Evolutionary conservation across 2,113 vertebrate species (phyloP), one percentile per base, ranked within the genome.

Genomic region (Eleginops maclovinus): DNA sequence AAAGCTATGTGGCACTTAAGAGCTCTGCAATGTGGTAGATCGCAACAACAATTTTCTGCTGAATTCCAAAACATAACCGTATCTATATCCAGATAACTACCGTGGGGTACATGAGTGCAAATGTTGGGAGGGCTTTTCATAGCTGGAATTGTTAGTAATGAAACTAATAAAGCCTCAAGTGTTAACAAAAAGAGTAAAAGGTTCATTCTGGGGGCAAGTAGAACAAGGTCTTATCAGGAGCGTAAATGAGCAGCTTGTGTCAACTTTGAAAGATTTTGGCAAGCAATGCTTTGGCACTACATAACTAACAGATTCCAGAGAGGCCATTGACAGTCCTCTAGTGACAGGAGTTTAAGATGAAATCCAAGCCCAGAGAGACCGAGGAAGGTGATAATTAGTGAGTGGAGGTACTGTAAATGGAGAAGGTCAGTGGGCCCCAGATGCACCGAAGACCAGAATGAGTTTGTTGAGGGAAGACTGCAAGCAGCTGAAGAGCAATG

Each of bases 1-100:
- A 71, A 77, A 77, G 63, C 65, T 68, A 21, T 69, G 68, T 79
- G 58, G 22, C 50, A n/a, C 65, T 28, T 28, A 11, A 56, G 65
- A 64, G 74, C 53, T 44, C 40, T 3, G 16, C 16, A 46, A 44
- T 53, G 54, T 6, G 14, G 14, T 19, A 3, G 46, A 77, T 16
- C 55, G 62, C 13, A 26, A 53, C 61, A 62, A 40, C 54, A 69
- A 60, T 64, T 76, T 62, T 26, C 43, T 11, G 54, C 68, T 49
- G 40, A 63, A 72, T 59, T 65, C 56, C 43, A 72, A 79, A 72
- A 47, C 12, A 19, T 12, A 22, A 19, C 22, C n/a, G 1, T 60
- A 28, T 65, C 72, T 66, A 41, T 65, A 53, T 26, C 31, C 17
- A 1, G 40, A 68, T 55, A 46, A 10, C 0, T 31, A 12, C n/a